Evolutionary conservation across 2,113 vertebrate species (phyloP).

Genomic region (Ginglymostoma cirratum): DNA sequence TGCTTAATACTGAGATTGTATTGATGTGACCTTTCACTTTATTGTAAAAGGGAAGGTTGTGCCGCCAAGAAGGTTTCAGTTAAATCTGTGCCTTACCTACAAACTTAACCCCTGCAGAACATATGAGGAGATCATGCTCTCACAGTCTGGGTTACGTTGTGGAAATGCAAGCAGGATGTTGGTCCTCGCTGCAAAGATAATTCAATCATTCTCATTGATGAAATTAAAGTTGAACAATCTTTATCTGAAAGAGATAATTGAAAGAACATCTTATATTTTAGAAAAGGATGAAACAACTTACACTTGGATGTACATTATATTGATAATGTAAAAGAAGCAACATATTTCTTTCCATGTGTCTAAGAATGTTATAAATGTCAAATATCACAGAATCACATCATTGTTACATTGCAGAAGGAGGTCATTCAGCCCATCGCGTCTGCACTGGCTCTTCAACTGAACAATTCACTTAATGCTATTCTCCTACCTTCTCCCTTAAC

Average conservation of each 20-base stretch:
- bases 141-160: constrained; percentile 7
- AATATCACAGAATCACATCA: too few species aligned
- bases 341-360: not conserved
- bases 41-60: constrained; percentile 51
- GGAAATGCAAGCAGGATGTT: not conserved
- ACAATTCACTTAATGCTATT: too few species aligned
- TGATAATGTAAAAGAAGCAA: not conserved
- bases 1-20: constrained; percentile 58
- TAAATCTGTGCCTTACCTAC: constrained; percentile 33
- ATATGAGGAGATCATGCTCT: constrained; percentile 1
- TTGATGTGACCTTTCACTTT: constrained; percentile 65
- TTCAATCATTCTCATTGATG: not conserved
- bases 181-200: not conserved
- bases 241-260: constrained; percentile 16
- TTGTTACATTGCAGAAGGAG: too few species aligned
- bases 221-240: constrained; percentile 20
- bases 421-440: too few species aligned
- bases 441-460: too few species aligned
- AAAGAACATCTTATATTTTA: not conserved
- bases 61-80: constrained; percentile 40
- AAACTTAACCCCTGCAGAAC: constrained; percentile 25
- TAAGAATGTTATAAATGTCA: not conserved
- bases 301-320: not conserved
- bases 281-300: not conserved
- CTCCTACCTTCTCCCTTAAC: too few species aligned